Evolutionary conservation across 2,113 vertebrate genomes (phyloP).

Genomic region (Erpornis zantholeuca): DNA sequence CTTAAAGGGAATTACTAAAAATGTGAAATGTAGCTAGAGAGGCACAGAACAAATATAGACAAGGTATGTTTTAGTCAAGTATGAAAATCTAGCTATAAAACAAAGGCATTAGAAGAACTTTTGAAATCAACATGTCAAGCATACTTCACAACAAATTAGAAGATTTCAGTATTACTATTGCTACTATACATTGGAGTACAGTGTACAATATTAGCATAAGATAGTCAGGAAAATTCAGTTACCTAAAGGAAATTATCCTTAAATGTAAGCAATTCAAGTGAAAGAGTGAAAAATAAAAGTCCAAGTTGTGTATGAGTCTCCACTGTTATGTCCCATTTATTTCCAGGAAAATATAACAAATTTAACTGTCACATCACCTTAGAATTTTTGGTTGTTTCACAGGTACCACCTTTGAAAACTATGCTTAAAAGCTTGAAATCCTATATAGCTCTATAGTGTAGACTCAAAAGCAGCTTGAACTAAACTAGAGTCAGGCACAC

Average conservation of each 20-base stretch:
- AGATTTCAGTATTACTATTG: neutral
- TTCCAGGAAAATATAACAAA: neutral
- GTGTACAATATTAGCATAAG: neutral
- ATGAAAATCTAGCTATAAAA: neutral
- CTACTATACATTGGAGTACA: accelerated
- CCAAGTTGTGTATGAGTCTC: neutral
- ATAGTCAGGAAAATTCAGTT: neutral
- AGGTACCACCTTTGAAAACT: neutral
- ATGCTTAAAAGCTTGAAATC: neutral
- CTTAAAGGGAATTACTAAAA: neutral
- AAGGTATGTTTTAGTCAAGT: neutral
- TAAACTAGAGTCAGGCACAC: neutral
- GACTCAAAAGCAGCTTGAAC: neutral
- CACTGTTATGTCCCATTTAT: neutral
- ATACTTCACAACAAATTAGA: neutral
- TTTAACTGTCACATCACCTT: neutral
- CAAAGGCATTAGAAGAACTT: neutral
- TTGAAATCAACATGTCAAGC: neutral
- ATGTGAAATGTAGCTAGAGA: neutral
- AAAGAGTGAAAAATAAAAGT: neutral
- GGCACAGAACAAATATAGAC: neutral
- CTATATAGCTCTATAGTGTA: neutral
- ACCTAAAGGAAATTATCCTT: neutral
- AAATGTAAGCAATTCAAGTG: neutral
- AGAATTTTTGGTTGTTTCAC: neutral